Evolutionary conservation across 2,797 vertebrate genomes (phyloP), one percentile per base, ranked within the genome.

Genomic region (Oreortyx pictus): DNA sequence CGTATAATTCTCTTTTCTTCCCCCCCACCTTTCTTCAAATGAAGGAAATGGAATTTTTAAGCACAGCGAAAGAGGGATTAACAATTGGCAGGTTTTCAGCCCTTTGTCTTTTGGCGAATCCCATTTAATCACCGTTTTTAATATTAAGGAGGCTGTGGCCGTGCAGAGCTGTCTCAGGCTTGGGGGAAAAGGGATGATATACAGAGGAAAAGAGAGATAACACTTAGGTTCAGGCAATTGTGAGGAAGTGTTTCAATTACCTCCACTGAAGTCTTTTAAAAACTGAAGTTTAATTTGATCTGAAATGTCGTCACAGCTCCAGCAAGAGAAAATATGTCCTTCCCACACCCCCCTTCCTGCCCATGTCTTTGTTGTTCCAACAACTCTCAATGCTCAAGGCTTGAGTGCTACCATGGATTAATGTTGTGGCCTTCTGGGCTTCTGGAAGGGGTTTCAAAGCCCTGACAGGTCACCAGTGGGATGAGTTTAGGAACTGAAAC

Each of bases 1-100:
- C 84, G 2, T 94, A 87, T 92, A 93, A 95, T 96, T 96, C 93
- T 89, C 88, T 84, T 91, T 94, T 90, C 90, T 90, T 50, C 72
- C 85, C 75, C 89, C 86, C 70, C 83, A 37, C 74, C 79, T 78
- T 95, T 92, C 96, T 94, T 96, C 95, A 93, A 96, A 96, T 93
- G 94, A 97, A 96, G 92, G 93, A 97, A 97, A 97, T 95, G 94
- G 96, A 97, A 96, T 97, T 97, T 97, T 97, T 96, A 97, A 98
- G 94, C 94, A 70, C 92, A 86, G 90, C 37, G 64, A 93, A 94
- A 95, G 87, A 95, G 95, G 96, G 91, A 98, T 96, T 95, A 97
- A 96, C 92, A 95, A 96, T 94, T 92, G 95, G 93, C 84, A 92
- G 95, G 80, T 94, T 95, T 96, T 95, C 85, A 90, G 90, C 94